phyloP scores from a whole-genome alignment of 2,888 invertebrate species.

The Vesta saturnalis region DNA sequence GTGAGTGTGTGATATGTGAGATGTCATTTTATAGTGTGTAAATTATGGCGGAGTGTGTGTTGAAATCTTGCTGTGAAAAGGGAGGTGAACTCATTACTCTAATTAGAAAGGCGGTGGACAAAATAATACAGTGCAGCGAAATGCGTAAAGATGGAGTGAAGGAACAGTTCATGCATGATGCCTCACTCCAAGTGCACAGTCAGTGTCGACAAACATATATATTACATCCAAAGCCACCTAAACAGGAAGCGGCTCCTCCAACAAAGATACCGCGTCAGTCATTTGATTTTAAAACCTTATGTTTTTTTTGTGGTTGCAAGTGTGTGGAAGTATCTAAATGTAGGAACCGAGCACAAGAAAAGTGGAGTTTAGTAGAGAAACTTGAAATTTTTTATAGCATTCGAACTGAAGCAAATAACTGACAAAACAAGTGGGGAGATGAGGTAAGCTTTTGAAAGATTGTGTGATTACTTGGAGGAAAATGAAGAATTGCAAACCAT shows the following conservation, averaged over 20 bases:
- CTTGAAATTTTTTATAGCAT: constrained; percentile 5
- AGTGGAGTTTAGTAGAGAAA: constrained; percentile 7
- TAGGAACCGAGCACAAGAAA: constrained; percentile 3
- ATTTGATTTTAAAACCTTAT: constrained; percentile 5
- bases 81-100: constrained; percentile 4
- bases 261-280: background rate
- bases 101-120: constrained; percentile 1
- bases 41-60: constrained; percentile 11
- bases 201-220: constrained; percentile 2
- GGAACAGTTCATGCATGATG: background rate
- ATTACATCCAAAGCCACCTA: constrained; percentile 9
- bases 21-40: constrained; percentile 1
- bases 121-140: constrained; percentile 5
- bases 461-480: background rate
- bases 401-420: background rate
- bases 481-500: constrained; percentile 1
- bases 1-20: no score
- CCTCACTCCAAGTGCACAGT: background rate
- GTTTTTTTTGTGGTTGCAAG: background rate
- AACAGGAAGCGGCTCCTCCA: background rate
- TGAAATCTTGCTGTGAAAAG: background rate
- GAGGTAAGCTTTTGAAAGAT: constrained; percentile 10
- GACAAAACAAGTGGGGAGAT: background rate
- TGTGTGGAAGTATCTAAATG: background rate
- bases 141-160: constrained; percentile 6